Conservation (phyloP, 2,888 invertebrate species). For the Tachina grossa region DNA sequence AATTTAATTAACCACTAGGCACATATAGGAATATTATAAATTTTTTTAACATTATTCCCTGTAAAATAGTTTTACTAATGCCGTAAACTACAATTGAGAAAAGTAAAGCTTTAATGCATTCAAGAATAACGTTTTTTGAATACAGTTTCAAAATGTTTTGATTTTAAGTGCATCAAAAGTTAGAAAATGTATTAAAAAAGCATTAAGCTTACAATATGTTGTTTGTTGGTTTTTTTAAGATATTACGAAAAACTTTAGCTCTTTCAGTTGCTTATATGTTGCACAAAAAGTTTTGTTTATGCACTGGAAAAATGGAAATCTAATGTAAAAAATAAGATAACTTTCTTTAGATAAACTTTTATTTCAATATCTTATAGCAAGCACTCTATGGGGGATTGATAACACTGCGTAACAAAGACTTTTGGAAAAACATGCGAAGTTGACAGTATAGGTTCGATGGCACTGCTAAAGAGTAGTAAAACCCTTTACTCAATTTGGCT, state of each 20-base stretch:
- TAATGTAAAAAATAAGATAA: not conserved
- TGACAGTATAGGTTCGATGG: no score
- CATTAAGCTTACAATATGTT: conserved; percentile 7
- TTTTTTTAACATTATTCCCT: no score
- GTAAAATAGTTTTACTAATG: no score
- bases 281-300: not conserved
- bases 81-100: no score
- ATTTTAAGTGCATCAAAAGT: not conserved
- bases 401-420: not conserved
- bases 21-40: no score
- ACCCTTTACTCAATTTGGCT: no score
- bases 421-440: no score
- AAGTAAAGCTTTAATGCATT: no score
- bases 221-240: not conserved
- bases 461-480: no score
- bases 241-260: not conserved
- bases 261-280: not conserved
- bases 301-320: not conserved
- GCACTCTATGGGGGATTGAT: not conserved
- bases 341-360: not conserved
- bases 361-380: not conserved
- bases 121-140: not conserved
- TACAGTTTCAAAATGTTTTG: not conserved
- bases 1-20: no score
- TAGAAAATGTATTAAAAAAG: conserved; percentile 5